Conservation (phyloP, 1,140 invertebrate genomes). For the Popillia japonica region DNA sequence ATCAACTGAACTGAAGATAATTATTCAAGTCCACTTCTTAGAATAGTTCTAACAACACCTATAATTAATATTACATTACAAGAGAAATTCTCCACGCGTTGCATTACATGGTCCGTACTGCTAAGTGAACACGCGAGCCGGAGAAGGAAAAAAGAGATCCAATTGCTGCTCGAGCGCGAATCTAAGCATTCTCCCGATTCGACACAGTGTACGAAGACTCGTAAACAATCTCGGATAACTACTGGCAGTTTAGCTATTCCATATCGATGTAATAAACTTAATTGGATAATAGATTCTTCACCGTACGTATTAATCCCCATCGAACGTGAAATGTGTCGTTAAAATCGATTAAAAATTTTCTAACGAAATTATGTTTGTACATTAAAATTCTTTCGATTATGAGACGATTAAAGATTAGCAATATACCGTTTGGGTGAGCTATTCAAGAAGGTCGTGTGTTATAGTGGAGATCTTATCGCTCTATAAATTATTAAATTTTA, state of each 20-base stretch:
- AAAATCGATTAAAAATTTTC: constrained; percentile 1
- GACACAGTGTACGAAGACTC: background rate
- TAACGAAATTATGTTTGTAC: background rate
- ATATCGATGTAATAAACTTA: constrained; percentile 19
- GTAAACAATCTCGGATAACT: constrained; percentile 21
- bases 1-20: background rate
- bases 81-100: background rate
- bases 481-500: background rate
- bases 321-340: constrained; percentile 5
- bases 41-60: constrained; percentile 33
- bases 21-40: background rate
- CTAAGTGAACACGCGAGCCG: background rate
- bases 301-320: background rate
- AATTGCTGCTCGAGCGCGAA: constrained; percentile 3
- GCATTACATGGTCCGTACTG: background rate
- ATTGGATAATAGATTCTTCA: constrained; percentile 22
- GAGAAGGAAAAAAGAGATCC: background rate
- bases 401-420: background rate
- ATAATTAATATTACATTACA: constrained; percentile 33
- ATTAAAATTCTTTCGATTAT: background rate
- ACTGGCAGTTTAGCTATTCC: constrained; percentile 12
- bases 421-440: background rate
- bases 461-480: background rate
- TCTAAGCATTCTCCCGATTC: constrained; percentile 6
- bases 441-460: background rate